Evolutionary conservation across 2,113 vertebrate species (phyloP), one percentile per base, ranked within the genome.

Genomic region (Ursus arctos): DNA sequence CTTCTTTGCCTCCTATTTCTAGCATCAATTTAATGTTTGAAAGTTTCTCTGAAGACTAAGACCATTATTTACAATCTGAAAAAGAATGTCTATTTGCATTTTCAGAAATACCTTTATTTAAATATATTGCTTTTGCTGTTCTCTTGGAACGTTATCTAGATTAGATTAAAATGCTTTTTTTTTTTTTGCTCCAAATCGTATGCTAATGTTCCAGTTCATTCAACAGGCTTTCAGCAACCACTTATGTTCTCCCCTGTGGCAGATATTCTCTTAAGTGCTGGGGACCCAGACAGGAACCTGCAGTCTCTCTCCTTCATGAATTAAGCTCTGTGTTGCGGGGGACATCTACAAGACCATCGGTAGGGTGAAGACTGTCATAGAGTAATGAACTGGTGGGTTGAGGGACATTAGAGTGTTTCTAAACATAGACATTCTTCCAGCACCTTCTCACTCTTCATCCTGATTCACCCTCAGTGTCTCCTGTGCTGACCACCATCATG

Each of bases 81-180:
- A 92, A 95, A 81, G 11, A 88, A 77, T 65, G 10, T 97, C 43
- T 82, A 92, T 83, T 93, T 95, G 61, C 28, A 40, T 59, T 67
- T 93, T 65, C 61, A 51, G 49, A 72, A 74, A 83, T 31, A 63
- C 5, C n/a, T 80, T 94, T 93, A 93, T 83, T 96, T 57, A 67
- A 31, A 63, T 85, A 22, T 63, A 76, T 96, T 69, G 16, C 19
- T 63, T 88, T 10, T 85, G 26, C 12, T 16, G 12, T 55, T 67
- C 5, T 88, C 24, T 89, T 76, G 40, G 12, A 14, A 22, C 28
- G 7, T 89, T 49, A 77, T 57, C 57, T 53, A 89, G 67, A 83
- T 31, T 16, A 77, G 5, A 69, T 85, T 95, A 88, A 85, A 88
- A 77, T 36, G 55, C 2, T 33, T 28, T 16, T 63, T 86, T 43